Evolutionary conservation across 2,888 invertebrate species (phyloP).

Genomic region (Polydrusus cervinus): DNA sequence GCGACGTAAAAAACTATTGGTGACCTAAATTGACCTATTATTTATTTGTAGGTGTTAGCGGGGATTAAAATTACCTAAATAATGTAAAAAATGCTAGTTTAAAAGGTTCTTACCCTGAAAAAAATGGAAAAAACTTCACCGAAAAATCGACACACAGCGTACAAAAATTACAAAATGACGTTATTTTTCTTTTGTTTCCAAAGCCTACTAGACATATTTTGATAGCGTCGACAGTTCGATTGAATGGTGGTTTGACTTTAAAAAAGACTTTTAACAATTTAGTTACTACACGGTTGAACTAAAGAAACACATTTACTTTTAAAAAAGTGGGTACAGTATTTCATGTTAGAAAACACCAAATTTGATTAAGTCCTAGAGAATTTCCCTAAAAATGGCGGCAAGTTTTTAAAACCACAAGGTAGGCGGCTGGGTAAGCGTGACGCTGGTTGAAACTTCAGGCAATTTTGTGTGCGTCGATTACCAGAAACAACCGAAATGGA

Average conservation of each 20-base stretch:
- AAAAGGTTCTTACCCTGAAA: constrained; percentile 40
- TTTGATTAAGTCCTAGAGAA: too few species aligned
- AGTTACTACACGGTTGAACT: too few species aligned
- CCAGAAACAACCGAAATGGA: too few species aligned
- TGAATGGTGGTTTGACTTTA: background rate
- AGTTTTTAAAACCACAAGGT: too few species aligned
- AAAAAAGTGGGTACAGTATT: too few species aligned
- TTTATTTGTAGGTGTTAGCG: constrained; percentile 11
- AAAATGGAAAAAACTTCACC: constrained; percentile 44
- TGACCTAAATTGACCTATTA: constrained; percentile 17
- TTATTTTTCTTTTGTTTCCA: constrained; percentile 38
- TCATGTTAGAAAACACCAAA: too few species aligned
- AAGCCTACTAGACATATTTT: background rate
- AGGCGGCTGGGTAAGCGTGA: too few species aligned
- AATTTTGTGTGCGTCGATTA: too few species aligned
- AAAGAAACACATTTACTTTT: too few species aligned
- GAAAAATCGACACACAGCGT: constrained; percentile 35
- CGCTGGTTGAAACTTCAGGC: too few species aligned
- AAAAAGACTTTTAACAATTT: too few species aligned
- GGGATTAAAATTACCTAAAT: constrained; percentile 25
- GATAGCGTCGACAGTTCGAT: background rate
- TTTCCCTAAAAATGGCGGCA: too few species aligned
- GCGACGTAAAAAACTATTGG: constrained; percentile 22
- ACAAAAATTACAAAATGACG: constrained; percentile 49
- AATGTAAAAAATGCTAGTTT: constrained; percentile 14